Evolutionary conservation across 2,888 invertebrate species (phyloP), one percentile per base, ranked within the genome.

Genomic region (Micropterix aruncella): DNA sequence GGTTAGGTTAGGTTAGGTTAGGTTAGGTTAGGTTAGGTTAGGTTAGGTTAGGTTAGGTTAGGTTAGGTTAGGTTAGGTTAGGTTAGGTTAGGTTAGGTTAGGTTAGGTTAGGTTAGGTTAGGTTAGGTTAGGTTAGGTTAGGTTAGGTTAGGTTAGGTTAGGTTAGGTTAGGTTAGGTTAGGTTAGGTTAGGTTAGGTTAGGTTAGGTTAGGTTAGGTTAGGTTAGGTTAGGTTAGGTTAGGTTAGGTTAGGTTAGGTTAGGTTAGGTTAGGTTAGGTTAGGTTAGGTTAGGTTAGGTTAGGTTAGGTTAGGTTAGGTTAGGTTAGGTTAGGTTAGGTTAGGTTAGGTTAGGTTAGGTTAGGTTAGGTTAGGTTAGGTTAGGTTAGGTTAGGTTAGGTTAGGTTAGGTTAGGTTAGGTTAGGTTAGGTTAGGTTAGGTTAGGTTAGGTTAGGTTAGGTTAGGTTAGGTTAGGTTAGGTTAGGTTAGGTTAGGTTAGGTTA

Each of bases 371-470:
- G 43, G 36, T 37, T 37, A 19, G 16, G 36, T 40, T 27, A 27
- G 27, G 45, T 40, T 48, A 48, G 50, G 48, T 50, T 50, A 50
- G 50, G 50, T 50, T 50, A 48, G 50, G 48, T 50, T 50, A 50
- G 50, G 50, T 50, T 50, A 50, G 50, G 48, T 48, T 48, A 50
- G 50, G 50, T 50, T 47, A 48, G 48, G 47, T 48, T 50, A 48
- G 50, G 50, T 50, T 50, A 50, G 50, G n/a, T 38, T 38, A 38
- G 27, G 38, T 38, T 15, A 38, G 38, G 48, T 50, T 48, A 47
- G 50, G 45, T 42, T 45, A 42, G 42, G 45, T 42, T 45, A 46
- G 46, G 49, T 46, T 48, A 47, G 47, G 48, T 47, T 48, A 47
- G n/a, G n/a, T n/a, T n/a, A 48, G 48, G 48, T 48, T 50, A 47